Evolutionary conservation across 2,113 vertebrate species (phyloP), one percentile per base, ranked within the genome.

Genomic region (Chaetodon trifascialis): DNA sequence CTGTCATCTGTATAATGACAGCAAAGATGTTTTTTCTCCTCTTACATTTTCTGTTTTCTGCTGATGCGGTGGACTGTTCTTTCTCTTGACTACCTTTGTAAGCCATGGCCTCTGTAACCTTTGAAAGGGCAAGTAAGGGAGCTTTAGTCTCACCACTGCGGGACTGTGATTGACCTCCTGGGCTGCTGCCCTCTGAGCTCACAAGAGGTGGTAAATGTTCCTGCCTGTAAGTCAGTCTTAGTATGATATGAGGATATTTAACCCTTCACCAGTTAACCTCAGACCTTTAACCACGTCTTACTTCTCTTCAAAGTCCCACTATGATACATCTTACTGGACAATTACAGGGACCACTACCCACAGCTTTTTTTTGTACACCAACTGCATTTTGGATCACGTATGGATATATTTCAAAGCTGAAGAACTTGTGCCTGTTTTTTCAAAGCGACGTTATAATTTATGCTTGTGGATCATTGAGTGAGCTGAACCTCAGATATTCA

Each of bases 341-440:
- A 42, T 59, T 80, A 73, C 80, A 72, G 76, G 90, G 88, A 87
- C 82, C 78, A 87, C 73, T 72, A 70, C 80, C 86, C 67, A 69
- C 64, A 34, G 73, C 71, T 58, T 76, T 72, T 89, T 84, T 71
- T 88, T 89, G 82, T 96, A 97, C 96, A 96, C 65, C 91, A 94
- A 96, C 84, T 94, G 94, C 94, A 95, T 97, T 96, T 97, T 96
- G 96, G 73, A 58, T 88, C 65, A 95, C 96, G 95, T 97, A 96
- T 97, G 95, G 94, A 96, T 97, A 96, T 96, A 96, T 97, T 30
- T 94, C 54, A 89, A 94, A 84, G 78, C 96, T 97, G 95, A 97
- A 96, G 94, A 97, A 97, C 95, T 94, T 96, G 95, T 97, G 96
- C 96, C 96, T 96, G 96, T 97, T 99, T 97, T 99, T 97, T 96